A percentile compares a stretch with the other conserved stretches of the same genome.
These are phyloP conservation scores for Lutjanus campechanus DNA, from an alignment of 2,797 vertebrate genomes.

Conservation along the genomic window DNA sequence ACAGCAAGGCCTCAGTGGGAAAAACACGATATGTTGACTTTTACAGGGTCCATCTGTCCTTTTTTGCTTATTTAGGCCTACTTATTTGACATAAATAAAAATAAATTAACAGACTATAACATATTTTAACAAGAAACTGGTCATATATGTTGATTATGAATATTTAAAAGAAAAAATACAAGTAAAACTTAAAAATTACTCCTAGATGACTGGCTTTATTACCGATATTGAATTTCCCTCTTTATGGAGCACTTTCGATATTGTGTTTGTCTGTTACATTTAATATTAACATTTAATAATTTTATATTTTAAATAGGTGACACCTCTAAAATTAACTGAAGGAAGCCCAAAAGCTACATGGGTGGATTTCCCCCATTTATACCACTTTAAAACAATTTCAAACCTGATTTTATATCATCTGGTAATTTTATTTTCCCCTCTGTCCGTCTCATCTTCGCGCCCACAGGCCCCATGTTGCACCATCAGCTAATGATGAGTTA, in stretches of 20 bases:
- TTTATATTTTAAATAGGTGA: background rate
- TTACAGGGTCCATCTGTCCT: background rate
- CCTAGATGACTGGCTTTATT: background rate
- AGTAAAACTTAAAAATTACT: background rate
- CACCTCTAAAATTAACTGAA: background rate
- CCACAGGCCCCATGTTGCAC: background rate
- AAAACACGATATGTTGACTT: background rate
- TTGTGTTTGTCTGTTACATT: background rate
- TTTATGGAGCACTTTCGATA: background rate
- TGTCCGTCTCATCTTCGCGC: background rate
- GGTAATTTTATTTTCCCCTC: background rate
- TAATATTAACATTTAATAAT: too few species aligned
- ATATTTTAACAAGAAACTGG: background rate
- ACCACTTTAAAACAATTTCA: background rate
- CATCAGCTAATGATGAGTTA: background rate
- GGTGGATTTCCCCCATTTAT: background rate
- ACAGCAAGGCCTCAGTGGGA: constrained; percentile 8
- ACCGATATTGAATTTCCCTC: rapidly evolving
- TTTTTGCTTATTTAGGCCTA: background rate
- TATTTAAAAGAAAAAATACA: background rate
- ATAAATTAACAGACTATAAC: background rate
- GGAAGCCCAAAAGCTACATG: rapidly evolving
- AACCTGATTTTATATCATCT: background rate
- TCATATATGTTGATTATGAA: background rate
- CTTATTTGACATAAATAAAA: background rate